Evolutionary conservation across 2,797 vertebrate species (phyloP), one percentile per base, ranked within the genome.

Genomic region (Myioborus melanocephalus): DNA sequence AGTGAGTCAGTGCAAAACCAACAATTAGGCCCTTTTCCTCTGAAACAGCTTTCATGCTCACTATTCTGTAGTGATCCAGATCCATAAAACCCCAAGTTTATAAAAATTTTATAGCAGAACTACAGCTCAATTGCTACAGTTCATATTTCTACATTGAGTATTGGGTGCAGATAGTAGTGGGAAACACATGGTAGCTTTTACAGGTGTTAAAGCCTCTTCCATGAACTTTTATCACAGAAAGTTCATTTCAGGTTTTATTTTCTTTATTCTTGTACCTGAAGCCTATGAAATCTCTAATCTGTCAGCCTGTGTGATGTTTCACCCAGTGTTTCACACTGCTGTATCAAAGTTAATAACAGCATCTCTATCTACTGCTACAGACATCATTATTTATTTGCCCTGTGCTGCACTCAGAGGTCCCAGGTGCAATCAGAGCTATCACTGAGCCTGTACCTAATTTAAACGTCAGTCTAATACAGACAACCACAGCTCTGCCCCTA

Each of bases 381-480:
- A 86, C 72, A 87, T 89, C 79, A 23, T 92, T 93, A 95, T 95
- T 95, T 95, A 92, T 87, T 92, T 93, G 92, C 92, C 84, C 76
- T 80, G 76, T 28, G 69, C 78, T 92, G 81, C 93, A 52, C 81
- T 68, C 72, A 52, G 79, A 68, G 88, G 89, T 95, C 92, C 82
- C 87, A 90, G 73, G 87, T 81, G 91, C 94, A 94, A 87, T 83
- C 80, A 71, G 79, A 94, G 83, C 63, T 94, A 81, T 94, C 35
- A 5, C 23, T 1, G 35, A 94, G 80, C 78, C 86, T 79, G 91
- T 47, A 69, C 80, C 84, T 93, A 83, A 92, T 95, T 94, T 92
- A 93, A 96, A 95, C 34, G 0, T 83, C 92, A 93, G 61, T 63
- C 65, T 71, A 28, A 65, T 63, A 47, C 91, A 93, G 82, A 81